phyloP scores from a whole-genome alignment of 1,140 invertebrate genomes.

The Atta colombica region DNA sequence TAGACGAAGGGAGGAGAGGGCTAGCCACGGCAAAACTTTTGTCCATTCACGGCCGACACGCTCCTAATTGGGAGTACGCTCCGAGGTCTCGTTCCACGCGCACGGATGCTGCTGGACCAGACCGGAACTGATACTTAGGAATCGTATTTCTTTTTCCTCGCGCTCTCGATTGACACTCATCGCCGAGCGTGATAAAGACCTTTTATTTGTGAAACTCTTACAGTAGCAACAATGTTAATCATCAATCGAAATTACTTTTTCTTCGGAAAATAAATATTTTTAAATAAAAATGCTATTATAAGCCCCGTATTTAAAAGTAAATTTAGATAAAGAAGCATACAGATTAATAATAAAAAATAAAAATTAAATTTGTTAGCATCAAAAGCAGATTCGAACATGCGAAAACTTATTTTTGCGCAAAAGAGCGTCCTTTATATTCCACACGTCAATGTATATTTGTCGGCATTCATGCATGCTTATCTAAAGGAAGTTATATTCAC shows the following conservation, averaged over 20 bases:
- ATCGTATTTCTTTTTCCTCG: conserved; percentile 36
- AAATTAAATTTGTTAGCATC: conserved; percentile 41
- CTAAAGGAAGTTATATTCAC: conserved; percentile 64
- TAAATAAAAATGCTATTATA: background rate
- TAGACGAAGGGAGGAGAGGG: conserved; percentile 39
- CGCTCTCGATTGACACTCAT: conserved; percentile 14
- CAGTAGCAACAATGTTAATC: background rate
- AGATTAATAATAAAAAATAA: background rate
- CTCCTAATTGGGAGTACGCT: conserved; percentile 79
- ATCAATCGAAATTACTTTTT: background rate
- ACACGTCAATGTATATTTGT: conserved; percentile 44
- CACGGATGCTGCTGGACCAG: conserved; percentile 65
- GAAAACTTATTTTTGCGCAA: conserved; percentile 41
- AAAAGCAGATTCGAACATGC: conserved; percentile 42
- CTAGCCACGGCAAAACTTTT: conserved; percentile 81
- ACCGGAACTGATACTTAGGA: conserved; percentile 63
- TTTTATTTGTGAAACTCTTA: conserved; percentile 6
- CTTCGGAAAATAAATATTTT: background rate
- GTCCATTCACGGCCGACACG: conserved; percentile 81
- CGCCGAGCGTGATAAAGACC: background rate
- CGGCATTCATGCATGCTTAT: conserved; percentile 64
- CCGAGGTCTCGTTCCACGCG: conserved; percentile 78
- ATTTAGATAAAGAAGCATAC: background rate
- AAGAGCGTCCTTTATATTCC: conserved; percentile 32
- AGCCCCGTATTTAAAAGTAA: conserved; percentile 19